A percentile compares a stretch with the other conserved stretches of the same genome.
Evolutionary conservation across 2,797 vertebrate species (phyloP).

Genomic region (Salmo trutta): DNA sequence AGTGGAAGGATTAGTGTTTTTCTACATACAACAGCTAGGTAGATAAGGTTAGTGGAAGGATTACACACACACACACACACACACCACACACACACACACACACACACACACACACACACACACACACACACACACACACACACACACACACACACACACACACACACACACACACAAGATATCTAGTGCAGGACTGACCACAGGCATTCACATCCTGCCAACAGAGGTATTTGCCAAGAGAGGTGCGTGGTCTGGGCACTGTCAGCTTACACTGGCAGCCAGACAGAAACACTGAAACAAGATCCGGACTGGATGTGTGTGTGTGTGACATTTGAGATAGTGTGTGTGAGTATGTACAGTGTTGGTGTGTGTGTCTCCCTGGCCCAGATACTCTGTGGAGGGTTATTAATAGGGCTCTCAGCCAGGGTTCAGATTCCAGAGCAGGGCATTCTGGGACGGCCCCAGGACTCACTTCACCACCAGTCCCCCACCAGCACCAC

Average conservation of each 20-base stretch:
- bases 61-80: too few species aligned
- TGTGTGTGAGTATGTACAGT: too few species aligned
- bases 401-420: conserved; percentile 77
- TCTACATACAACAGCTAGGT: too few species aligned
- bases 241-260: conserved; percentile 34
- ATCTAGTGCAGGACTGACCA: conserved; percentile 15
- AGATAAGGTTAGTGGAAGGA: too few species aligned
- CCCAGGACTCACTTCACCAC: conserved; percentile 32
- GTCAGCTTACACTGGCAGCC: conserved; percentile 59
- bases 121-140: conserved; percentile 8
- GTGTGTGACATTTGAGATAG: not conserved
- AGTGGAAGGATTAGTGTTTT: too few species aligned
- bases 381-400: conserved; percentile 72
- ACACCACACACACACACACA: too few species aligned
- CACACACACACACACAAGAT: not conserved
- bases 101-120: too few species aligned
- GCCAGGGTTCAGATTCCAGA: conserved; percentile 63
- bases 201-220: conserved; percentile 24
- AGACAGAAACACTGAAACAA: conserved; percentile 9
- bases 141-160: conserved; percentile 23
- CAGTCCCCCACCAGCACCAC: conserved; percentile 5
- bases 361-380: conserved; percentile 35
- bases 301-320: not conserved
- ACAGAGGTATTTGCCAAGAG: conserved; percentile 41
- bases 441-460: conserved; percentile 62